These are phyloP conservation scores for Grantiella picta DNA, from an alignment of 2,113 vertebrate species.

Conservation along the genomic window DNA sequence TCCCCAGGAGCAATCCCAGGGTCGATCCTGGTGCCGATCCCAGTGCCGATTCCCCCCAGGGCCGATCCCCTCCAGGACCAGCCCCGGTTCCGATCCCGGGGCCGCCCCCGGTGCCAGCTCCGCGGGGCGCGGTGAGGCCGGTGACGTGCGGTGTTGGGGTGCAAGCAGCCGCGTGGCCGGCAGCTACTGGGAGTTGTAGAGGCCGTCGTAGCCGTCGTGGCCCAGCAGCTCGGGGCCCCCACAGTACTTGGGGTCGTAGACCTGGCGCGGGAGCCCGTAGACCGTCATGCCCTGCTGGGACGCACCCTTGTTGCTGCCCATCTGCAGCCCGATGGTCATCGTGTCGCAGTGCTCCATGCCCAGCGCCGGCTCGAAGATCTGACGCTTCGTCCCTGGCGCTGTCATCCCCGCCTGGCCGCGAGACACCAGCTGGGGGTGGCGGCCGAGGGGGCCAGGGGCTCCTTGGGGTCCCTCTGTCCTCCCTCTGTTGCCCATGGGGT, in stretches of 20 bases:
- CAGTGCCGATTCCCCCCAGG: neutral
- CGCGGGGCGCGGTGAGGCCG: neutral
- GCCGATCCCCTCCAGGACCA: neutral
- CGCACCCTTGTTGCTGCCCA: slow-evolving; percentile 94
- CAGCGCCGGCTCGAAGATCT: slow-evolving; percentile 90
- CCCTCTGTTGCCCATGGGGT: neutral
- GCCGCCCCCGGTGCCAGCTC: neutral
- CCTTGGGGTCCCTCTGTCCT: too few species aligned
- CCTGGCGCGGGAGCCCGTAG: slow-evolving; percentile 91
- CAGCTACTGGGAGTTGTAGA: slow-evolving; percentile 83
- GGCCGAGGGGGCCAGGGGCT: neutral
- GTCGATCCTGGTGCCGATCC: neutral
- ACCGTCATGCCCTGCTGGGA: slow-evolving; percentile 93
- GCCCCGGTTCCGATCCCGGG: neutral
- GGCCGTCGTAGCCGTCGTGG: slow-evolving; percentile 59
- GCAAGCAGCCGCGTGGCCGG: neutral
- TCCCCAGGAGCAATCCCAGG: neutral
- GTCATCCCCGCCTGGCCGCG: slow-evolving; percentile 87
- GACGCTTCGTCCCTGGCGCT: slow-evolving; percentile 89
- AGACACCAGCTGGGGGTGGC: too few species aligned
- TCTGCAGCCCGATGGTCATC: slow-evolving; percentile 89
- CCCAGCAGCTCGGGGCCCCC: slow-evolving; percentile 44
- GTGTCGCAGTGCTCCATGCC: slow-evolving; percentile 90
- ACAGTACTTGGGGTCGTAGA: slow-evolving; percentile 93
- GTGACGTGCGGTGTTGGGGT: neutral